Conservation (phyloP, 1,140 invertebrate species). For the Limonius californicus region DNA sequence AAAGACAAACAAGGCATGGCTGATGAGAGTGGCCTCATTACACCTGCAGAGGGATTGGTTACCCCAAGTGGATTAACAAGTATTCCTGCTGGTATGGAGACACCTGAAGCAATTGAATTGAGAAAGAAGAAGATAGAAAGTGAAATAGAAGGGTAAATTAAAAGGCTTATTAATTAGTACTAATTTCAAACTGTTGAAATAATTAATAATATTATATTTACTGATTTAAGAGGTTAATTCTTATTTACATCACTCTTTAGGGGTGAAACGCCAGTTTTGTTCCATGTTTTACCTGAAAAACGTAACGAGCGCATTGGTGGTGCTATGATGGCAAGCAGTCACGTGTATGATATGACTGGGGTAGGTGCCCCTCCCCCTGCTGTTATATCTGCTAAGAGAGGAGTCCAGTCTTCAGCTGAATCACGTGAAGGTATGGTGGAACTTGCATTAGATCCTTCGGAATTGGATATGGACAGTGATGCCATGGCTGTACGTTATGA, state of each 20-base stretch:
- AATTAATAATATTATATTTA: neutral
- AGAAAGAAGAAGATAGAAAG: conserved; percentile 95
- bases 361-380: conserved; percentile 56
- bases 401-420: conserved; percentile 24
- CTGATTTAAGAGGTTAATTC: conserved; percentile 17
- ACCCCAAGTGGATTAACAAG: conserved; percentile 95
- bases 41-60: conserved; percentile 82
- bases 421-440: conserved; percentile 76
- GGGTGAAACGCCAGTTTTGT: conserved; percentile 85
- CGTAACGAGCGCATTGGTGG: conserved; percentile 83
- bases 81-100: conserved; percentile 93
- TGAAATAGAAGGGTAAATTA: conserved; percentile 86
- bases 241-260: too few relatives aligned
- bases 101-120: conserved; percentile 96
- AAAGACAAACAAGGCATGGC: conserved; percentile 50
- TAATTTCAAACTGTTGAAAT: neutral
- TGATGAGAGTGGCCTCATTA: conserved; percentile 69
- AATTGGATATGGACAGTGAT: conserved; percentile 92
- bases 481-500: conserved; percentile 97
- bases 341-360: conserved; percentile 88
- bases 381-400: conserved; percentile 42
- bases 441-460: conserved; percentile 93
- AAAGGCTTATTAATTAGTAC: too few relatives aligned
- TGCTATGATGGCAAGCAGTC: conserved; percentile 98
- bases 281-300: conserved; percentile 93